Percentiles rank a stretch among this genome's conserved stretches.
phyloP scores from a whole-genome alignment of 2,797 vertebrate genomes.

The Clamator glandarius region DNA sequence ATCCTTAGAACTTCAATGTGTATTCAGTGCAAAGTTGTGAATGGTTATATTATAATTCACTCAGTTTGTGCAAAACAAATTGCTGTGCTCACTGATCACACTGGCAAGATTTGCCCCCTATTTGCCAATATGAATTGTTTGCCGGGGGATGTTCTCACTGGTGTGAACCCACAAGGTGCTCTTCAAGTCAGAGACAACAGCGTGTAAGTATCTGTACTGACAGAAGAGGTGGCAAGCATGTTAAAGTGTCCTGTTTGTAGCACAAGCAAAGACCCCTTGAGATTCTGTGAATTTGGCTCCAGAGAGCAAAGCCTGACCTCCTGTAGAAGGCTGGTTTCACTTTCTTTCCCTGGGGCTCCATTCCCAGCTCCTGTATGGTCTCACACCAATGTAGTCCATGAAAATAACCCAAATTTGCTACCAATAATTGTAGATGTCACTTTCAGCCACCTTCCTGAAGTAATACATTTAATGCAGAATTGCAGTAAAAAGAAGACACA shows the following conservation, averaged over 20 bases:
- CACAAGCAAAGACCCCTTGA: not conserved
- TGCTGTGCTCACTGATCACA: accelerated
- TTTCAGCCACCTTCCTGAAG: not conserved
- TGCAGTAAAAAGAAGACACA: not conserved
- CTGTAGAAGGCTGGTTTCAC: not conserved
- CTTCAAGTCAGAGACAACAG: not conserved
- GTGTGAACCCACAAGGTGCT: not conserved
- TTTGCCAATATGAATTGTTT: not conserved
- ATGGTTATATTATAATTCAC: not conserved
- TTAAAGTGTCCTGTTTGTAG: not conserved
- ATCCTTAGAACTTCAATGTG: not conserved
- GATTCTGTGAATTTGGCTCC: not conserved
- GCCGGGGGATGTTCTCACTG: not conserved
- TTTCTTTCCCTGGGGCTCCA: not conserved
- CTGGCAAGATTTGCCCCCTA: not conserved
- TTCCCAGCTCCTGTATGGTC: not conserved
- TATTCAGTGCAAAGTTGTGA: accelerated
- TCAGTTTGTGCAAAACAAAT: not conserved
- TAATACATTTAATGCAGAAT: not conserved
- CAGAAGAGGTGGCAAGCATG: not conserved
- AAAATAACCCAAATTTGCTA: not conserved
- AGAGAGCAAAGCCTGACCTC: not conserved
- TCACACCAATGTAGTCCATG: not conserved
- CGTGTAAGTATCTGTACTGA: not conserved
- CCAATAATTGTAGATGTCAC: not conserved